phyloP scores from a whole-genome alignment of 2,113 vertebrate genomes.

The Agelaius tricolor region DNA sequence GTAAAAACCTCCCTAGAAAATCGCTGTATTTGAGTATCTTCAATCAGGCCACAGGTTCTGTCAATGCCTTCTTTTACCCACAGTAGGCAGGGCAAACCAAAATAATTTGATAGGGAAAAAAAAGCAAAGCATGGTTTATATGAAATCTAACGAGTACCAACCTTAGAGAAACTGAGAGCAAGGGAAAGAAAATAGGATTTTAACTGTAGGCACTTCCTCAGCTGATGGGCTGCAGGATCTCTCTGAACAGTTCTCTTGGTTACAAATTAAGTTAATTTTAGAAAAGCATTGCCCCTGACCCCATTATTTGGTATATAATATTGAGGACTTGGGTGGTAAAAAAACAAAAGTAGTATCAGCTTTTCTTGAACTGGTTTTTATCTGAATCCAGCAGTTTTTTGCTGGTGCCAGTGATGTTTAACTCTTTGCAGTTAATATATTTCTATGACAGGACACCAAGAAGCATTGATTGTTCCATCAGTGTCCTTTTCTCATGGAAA shows the following conservation, averaged over 20 bases:
- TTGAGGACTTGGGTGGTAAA: neutral
- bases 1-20: neutral
- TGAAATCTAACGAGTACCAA: neutral
- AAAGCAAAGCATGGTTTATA: neutral
- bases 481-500: neutral
- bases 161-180: neutral
- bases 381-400: neutral
- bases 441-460: neutral
- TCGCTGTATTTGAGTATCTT: neutral
- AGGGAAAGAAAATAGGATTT: neutral
- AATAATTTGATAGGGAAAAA: neutral
- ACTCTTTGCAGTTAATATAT: neutral
- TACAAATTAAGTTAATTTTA: neutral
- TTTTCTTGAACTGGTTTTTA: neutral
- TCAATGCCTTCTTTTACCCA: neutral
- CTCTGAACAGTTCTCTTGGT: neutral
- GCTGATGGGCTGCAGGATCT: neutral
- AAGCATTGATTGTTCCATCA: no score
- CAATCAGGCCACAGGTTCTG: neutral
- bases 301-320: neutral
- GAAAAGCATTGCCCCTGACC: neutral
- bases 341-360: neutral
- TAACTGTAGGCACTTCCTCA: neutral
- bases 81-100: rapidly evolving
- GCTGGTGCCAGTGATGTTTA: neutral